Evolutionary conservation across 2,888 invertebrate species (phyloP), one percentile per base, ranked within the genome.

Genomic region (Parapristionchus giblindavisi): DNA sequence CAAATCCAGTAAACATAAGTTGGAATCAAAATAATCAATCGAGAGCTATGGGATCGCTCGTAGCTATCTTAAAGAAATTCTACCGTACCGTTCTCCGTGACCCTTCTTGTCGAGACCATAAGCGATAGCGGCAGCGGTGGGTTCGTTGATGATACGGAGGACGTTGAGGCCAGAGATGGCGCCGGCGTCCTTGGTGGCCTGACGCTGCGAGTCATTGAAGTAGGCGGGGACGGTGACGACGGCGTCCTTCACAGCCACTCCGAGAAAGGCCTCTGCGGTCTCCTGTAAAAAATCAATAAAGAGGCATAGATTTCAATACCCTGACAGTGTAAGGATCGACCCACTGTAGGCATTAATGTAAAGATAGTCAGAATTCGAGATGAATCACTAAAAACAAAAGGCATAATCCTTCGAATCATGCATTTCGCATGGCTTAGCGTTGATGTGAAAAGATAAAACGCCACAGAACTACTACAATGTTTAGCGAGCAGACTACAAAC

Each of bases 161-260:
- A 85, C 90, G 82, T 84, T 72, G 86, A 90, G 54, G 86, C 89
- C 85, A 88, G 90, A 83, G 70, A 87, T 87, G 56, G 85, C 84
- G 61, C 87, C 87, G 38, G 87, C 85, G 76, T 87, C 87, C 79
- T 90, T 90, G 43, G 90, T 71, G 38, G 70, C 70, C 86, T 92
- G 92, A 60, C 92, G 89, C 85, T 92, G 92, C 0, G 91, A 90
- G 86, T 91, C 91, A 85, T 92, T 92, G 89, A 89, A 81, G 88
- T 94, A 94, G 75, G 95, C 94, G 84, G 95, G 92, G 81, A 94
- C 94, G 77, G 94, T 94, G 86, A 95, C 92, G 24, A 95, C 94
- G 81, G 94, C 94, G 88, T 94, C 93, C 79, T 92, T 92, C 77
- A 95, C 93, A 54, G 92, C 91, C 87, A 92, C 92, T 78, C 96